Conservation (phyloP, 2,888 invertebrate species). For the Drosophila algonquin region DNA sequence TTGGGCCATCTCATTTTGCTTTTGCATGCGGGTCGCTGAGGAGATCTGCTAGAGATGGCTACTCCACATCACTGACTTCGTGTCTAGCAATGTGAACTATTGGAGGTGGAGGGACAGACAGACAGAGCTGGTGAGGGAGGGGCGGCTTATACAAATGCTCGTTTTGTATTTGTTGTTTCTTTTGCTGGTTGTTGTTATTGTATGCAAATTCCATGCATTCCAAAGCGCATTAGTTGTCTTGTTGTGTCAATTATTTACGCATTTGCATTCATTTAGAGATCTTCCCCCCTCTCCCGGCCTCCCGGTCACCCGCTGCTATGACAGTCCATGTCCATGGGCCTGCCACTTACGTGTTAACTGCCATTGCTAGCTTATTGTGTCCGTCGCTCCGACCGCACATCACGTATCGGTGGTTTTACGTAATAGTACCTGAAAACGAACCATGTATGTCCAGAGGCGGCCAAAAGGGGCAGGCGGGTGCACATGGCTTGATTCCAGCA, state of each 20-base stretch:
- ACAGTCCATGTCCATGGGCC: too few species aligned
- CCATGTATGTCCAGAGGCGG: too few species aligned
- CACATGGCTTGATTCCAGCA: neutral
- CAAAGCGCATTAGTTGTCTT: conserved; percentile 40
- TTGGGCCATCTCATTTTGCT: conserved; percentile 37
- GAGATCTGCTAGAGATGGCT: conserved; percentile 8
- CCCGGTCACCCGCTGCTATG: neutral
- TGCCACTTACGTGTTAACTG: neutral
- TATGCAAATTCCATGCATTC: conserved; percentile 51
- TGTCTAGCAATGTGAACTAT: conserved; percentile 15
- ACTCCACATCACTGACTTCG: neutral
- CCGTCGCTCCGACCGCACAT: neutral
- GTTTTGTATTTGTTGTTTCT: too few species aligned
- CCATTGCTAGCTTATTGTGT: conserved; percentile 8
- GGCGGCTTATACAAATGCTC: neutral
- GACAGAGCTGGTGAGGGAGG: neutral
- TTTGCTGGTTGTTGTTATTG: neutral
- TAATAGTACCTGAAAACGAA: conserved; percentile 9
- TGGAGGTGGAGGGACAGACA: neutral
- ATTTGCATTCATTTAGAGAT: conserved; percentile 53
- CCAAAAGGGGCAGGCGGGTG: neutral
- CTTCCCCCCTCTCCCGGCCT: neutral
- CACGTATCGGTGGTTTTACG: conserved; percentile 18
- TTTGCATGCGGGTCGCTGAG: conserved; percentile 31
- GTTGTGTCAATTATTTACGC: conserved; percentile 55